These are phyloP conservation scores for Fragum sueziense DNA, from an alignment of 2,888 invertebrate genomes.

Conservation along the genomic window DNA sequence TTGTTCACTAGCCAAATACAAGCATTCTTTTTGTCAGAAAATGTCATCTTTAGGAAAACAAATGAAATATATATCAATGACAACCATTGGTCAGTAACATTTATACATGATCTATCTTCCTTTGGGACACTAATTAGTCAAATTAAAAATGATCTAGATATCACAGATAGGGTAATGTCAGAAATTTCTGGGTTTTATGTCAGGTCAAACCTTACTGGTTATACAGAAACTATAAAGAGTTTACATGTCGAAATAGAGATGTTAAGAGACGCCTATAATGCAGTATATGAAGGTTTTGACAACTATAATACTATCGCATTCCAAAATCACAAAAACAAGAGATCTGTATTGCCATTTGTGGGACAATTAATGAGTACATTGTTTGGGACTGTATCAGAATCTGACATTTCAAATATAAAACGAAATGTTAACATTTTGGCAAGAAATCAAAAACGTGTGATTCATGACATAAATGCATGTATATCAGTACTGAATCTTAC, in stretches of 20 bases:
- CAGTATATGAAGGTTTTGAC: too few species aligned
- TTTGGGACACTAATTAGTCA: conserved; percentile 3
- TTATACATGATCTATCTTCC: conserved; percentile 29
- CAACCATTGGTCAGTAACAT: conserved; percentile 27
- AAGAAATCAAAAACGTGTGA: conserved; percentile 33
- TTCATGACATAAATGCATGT: conserved; percentile 31
- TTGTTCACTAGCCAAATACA: too few species aligned
- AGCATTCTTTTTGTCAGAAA: neutral
- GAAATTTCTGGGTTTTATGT: neutral
- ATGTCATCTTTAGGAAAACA: neutral
- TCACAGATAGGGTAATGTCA: neutral
- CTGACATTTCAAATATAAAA: conserved; percentile 32
- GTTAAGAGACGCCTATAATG: too few species aligned
- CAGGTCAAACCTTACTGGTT: neutral
- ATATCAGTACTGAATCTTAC: conserved; percentile 32
- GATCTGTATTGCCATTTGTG: conserved; percentile 25
- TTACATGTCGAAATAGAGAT: too few species aligned
- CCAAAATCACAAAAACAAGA: too few species aligned
- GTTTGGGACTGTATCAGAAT: conserved; percentile 29
- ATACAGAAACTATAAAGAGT: conserved; percentile 4
- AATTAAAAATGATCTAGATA: conserved; percentile 2
- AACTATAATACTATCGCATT: too few species aligned
- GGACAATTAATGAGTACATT: conserved; percentile 16
- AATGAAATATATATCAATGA: conserved; percentile 13
- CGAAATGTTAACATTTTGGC: conserved; percentile 3